Base-by-base conservation (phyloP, 1,140 invertebrate species). In the Hyles euphorbiae region DNA sequence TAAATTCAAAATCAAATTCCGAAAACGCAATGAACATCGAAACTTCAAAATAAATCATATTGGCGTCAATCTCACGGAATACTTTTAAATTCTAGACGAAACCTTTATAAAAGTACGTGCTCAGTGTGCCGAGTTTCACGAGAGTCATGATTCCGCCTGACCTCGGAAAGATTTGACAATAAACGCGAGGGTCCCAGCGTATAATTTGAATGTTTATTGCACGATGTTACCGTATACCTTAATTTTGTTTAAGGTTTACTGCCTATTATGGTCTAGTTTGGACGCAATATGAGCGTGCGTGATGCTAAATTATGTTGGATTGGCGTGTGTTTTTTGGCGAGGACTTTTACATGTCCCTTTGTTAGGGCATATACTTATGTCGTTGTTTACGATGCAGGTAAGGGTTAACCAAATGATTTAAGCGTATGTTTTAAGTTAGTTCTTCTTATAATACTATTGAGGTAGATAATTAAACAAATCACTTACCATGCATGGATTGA, bases 111-210 rank as follows among this genome's bases (percentile, higher is more conserved):
- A 48, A n/a, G 10, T 65, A 68, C 68, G 68, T 71, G 68, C 54
- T 45, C 51, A 22, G 68, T n/a, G 52, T 53, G 56, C 60, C 60
- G 64, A 70, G 60, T 67, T 67, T 70, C 68, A 70, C 65, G 71
- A 67, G 55, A 61, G 46, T 53, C 57, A 58, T 61, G 55, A 63
- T 70, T 61, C 58, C 12, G 11, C 45, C 56, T 62, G 66, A 64
- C 67, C 69, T 68, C 46, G 56, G 56, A 61, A 61, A 72, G 69
- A 74, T 72, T 72, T 65, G 61, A 56, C 52, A 65, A 66, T 73
- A 71, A 67, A 68, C 55, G 61, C 53, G 58, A 40, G 7, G 40
- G 53, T 43, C 5, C 11, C 4, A n/a, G 34, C 5, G 40, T 34
- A 43, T 54, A 54, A 54, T 54, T 54, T 54, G n/a, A 12, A 54